A percentile compares a stretch with the other conserved stretches of the same genome.
Conservation (phyloP, 2,113 vertebrate species). For the Oxyruncus cristatus region DNA sequence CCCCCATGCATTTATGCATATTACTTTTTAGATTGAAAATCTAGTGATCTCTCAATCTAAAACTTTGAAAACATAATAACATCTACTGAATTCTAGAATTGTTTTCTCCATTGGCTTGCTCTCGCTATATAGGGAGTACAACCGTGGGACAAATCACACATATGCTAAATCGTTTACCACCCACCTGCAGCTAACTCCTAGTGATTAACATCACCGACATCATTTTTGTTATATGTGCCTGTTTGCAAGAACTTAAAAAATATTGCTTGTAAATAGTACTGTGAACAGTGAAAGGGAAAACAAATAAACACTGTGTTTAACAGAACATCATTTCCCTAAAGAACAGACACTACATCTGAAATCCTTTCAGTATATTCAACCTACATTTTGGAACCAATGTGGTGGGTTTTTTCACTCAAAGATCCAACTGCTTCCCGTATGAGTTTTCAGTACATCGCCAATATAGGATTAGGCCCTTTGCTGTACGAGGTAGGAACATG, state of each 20-base stretch:
- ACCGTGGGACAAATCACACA: background rate
- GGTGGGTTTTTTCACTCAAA: background rate
- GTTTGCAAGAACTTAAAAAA: background rate
- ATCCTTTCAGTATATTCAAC: background rate
- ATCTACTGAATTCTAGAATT: background rate
- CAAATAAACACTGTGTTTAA: background rate
- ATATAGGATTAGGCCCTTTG: background rate
- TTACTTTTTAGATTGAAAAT: background rate
- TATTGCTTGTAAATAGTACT: background rate
- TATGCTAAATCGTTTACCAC: background rate
- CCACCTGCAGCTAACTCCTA: background rate
- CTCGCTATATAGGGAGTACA: background rate
- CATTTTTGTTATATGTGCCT: background rate
- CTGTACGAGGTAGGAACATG: background rate
- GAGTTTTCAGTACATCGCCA: background rate
- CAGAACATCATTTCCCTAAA: background rate
- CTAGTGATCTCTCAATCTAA: background rate
- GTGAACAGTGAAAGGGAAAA: conserved; percentile 15
- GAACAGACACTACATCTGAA: background rate
- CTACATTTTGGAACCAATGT: background rate
- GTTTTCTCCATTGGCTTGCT: background rate
- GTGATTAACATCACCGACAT: background rate
- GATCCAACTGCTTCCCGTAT: background rate
- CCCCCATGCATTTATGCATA: background rate
- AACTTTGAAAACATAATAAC: background rate